Base-by-base conservation (phyloP, 2,113 vertebrate species). In the Misgurnus anguillicaudatus region DNA sequence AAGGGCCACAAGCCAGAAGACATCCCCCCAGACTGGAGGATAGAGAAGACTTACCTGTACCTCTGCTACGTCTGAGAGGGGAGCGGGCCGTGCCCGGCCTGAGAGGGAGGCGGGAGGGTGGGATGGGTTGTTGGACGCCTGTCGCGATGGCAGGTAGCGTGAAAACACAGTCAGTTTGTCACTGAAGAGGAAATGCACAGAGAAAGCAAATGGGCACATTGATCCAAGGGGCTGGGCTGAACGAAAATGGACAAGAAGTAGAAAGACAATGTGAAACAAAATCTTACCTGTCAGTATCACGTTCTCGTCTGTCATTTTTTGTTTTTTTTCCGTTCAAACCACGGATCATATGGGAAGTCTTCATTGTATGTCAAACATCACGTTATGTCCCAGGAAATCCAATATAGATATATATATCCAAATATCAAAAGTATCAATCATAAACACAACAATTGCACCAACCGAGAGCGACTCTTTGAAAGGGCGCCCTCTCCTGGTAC, bases 31-130 rank as follows among this genome's bases (percentile, higher is more conserved):
- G 98, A 99, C 94, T 99, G 98, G 98, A 94, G 97, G 92, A 99
- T 99, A 91, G 98, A 99, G 95, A 98, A 99, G 94, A 99, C 98
- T 75, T 99, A 99, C 90, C 95, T 99, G 86, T 99, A 99, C 90
- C 95, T 98, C 86, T 99, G 97, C 94, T 98, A 99, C 0, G 98
- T 99, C 86, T 94, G 92, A 82, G 5, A 13, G 36, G 66, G 55
- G 31, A 24, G 67, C 4, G 19, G 39, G 51, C 6, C n/a, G 36
- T 24, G 10, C 16, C 9, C 57, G 19, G 47, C 39, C 24, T 19
- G 17, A 51, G 60, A 3, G 55, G 78, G 71, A 58, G 8, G n/a
- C 61, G 55, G n/a, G 60, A 45, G 76, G 48, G 16, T 48, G 53
- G 53, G 53, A 57, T 19, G 17, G 53, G 48, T 11, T 31, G 24